These are phyloP conservation scores for Catharus fuscescens DNA, from an alignment of 2,113 vertebrate genomes.

Conservation along the genomic window DNA sequence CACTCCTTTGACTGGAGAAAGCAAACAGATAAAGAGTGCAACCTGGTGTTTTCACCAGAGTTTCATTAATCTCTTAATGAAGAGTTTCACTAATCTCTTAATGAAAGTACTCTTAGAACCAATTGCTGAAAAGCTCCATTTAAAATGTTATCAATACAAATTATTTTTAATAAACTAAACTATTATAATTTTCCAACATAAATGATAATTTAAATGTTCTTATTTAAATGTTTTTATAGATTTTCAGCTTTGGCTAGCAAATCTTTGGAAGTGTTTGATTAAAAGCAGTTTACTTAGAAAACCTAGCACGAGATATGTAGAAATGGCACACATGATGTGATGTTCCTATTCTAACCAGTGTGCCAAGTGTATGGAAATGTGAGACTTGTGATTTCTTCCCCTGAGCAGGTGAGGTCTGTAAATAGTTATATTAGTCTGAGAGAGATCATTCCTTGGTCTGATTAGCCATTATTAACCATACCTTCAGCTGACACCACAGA, in stretches of 20 bases:
- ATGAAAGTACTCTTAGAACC: background rate
- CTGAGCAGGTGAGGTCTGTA: background rate
- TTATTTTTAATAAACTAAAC: background rate
- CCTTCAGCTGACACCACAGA: background rate
- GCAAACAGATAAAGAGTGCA: background rate
- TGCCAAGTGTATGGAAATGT: background rate
- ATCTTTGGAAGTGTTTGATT: background rate
- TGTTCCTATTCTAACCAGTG: background rate
- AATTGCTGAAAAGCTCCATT: background rate
- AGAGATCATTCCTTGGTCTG: background rate
- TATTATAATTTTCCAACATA: background rate
- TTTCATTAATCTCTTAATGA: background rate
- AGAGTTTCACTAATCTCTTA: background rate
- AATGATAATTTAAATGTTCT: background rate
- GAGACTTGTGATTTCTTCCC: fast-evolving
- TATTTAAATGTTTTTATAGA: background rate
- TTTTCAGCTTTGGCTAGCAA: background rate
- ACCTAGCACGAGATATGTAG: background rate
- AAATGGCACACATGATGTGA: background rate
- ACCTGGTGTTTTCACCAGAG: background rate
- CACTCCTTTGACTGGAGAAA: background rate
- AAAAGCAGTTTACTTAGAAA: background rate
- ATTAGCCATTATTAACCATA: background rate
- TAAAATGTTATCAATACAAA: background rate
- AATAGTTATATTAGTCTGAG: background rate